phyloP scores from a whole-genome alignment of 1,140 invertebrate species.

The Dendroctonus valens region DNA sequence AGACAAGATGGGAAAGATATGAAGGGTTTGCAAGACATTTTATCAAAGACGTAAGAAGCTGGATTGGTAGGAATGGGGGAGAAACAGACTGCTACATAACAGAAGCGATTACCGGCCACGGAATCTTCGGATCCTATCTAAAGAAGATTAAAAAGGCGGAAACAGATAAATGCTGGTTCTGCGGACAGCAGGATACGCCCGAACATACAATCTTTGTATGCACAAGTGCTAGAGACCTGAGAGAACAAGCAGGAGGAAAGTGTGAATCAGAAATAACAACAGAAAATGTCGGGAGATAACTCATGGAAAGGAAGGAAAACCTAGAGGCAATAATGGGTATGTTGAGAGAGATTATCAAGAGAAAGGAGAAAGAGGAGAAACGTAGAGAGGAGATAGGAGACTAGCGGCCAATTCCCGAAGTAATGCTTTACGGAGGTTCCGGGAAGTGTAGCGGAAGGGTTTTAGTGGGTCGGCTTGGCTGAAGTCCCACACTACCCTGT shows the following conservation, averaged over 20 bases:
- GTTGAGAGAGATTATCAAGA: background rate
- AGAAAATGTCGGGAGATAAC: background rate
- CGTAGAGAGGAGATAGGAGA: background rate
- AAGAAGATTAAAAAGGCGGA: background rate
- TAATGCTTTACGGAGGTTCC: background rate
- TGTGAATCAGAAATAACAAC: background rate
- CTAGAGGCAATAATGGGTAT: background rate
- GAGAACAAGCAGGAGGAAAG: background rate
- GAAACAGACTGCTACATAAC: background rate
- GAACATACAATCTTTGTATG: slow-evolving; percentile 5
- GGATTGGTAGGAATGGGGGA: background rate
- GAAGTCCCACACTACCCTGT: no score
- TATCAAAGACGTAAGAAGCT: background rate
- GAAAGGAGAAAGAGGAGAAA: background rate
- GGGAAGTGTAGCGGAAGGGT: no score
- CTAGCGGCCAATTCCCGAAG: background rate
- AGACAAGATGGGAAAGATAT: background rate
- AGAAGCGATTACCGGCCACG: background rate
- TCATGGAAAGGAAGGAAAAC: background rate
- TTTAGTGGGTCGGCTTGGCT: no score
- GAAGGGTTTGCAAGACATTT: background rate
- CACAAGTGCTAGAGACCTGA: background rate
- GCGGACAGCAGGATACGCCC: background rate
- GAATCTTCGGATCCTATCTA: background rate
- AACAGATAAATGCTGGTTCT: background rate